Base-by-base conservation (phyloP, 2,113 vertebrate species). In the Stegastes partitus region DNA sequence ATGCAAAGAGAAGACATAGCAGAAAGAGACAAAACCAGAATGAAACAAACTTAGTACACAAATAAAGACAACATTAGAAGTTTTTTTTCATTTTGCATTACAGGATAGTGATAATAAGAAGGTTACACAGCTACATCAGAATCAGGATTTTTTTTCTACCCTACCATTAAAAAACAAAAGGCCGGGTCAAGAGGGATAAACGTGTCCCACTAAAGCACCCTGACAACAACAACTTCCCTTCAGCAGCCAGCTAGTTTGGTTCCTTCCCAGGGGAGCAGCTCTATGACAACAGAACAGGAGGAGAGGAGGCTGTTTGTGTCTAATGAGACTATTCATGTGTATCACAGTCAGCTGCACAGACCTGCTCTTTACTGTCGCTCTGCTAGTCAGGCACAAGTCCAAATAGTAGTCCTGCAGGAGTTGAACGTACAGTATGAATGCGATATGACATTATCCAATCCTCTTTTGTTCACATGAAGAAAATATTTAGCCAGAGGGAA, bases 201-300 rank as follows among this genome's bases (percentile, higher is more conserved):
- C 63, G 4, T 50, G 50, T 56, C 28, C 28, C 28, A 31, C 28
- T 31, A 44, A 28, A 19, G 55, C 59, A 57, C 53, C 23, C 22
- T 76, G 76, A 58, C 62, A 68, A 68, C 69, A 67, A 49, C 66
- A 64, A 1, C 47, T 64, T 64, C 47, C 62, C 22, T 59, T 59
- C 47, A 50, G 61, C 56, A 54, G 68, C 65, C 63, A 64, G 57
- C 79, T 71, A 82, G 54, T 68, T 75, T 18, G 44, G 58, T n/a
- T 64, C 6, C 34, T 45, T 81, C 86, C 83, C 78, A 42, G 55
- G 70, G 65, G 81, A 83, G 31, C 37, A 23, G 37, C 70, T 56
- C 84, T 69, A 37, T 84, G 89, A 68, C 79, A 68, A 91, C 91
- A 75, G 18, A 42, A n/a, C 0, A 12, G 15, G 53, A 37, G 3